phyloP scores from a whole-genome alignment of 2,797 vertebrate species.

The Euphonia xanthogaster region DNA sequence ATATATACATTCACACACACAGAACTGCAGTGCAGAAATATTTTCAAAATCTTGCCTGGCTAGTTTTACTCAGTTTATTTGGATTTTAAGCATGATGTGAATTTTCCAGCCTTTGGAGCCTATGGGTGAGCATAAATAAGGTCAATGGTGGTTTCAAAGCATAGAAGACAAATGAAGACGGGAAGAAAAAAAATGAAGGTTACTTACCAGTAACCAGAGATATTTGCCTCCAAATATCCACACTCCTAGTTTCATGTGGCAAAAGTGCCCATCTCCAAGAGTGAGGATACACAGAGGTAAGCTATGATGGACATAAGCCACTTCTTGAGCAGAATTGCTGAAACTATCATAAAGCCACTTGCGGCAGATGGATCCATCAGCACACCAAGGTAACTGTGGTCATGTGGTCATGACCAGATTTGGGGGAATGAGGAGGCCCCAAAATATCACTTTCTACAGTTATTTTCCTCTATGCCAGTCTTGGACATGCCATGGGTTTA shows the following conservation, averaged over 20 bases:
- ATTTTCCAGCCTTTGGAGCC: slow-evolving; percentile 57
- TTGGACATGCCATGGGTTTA: not conserved
- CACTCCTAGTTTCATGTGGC: slow-evolving; percentile 47
- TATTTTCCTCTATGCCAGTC: slow-evolving; percentile 17
- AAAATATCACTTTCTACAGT: slow-evolving; percentile 21
- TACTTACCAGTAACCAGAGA: slow-evolving; percentile 65
- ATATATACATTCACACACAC: slow-evolving; percentile 59
- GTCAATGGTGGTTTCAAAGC: slow-evolving; percentile 60
- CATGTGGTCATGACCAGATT: not conserved
- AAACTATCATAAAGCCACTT: slow-evolving; percentile 18
- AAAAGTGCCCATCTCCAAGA: slow-evolving; percentile 50
- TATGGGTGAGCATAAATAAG: slow-evolving; percentile 46
- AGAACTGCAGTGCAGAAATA: slow-evolving; percentile 64
- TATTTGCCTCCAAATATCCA: slow-evolving; percentile 57
- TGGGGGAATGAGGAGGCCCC: not conserved
- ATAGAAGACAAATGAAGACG: slow-evolving; percentile 68
- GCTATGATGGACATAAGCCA: slow-evolving; percentile 26
- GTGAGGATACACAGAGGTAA: slow-evolving; percentile 48
- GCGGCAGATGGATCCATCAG: slow-evolving; percentile 12
- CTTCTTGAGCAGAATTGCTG: slow-evolving; percentile 46
- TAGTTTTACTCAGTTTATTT: slow-evolving; percentile 41
- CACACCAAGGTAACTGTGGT: slow-evolving; percentile 18
- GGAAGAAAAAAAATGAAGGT: slow-evolving; percentile 53
- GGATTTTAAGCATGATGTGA: slow-evolving; percentile 57
- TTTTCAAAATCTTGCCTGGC: slow-evolving; percentile 60